phyloP scores from a whole-genome alignment of 2,113 vertebrate species.

The Jaculus jaculus region DNA sequence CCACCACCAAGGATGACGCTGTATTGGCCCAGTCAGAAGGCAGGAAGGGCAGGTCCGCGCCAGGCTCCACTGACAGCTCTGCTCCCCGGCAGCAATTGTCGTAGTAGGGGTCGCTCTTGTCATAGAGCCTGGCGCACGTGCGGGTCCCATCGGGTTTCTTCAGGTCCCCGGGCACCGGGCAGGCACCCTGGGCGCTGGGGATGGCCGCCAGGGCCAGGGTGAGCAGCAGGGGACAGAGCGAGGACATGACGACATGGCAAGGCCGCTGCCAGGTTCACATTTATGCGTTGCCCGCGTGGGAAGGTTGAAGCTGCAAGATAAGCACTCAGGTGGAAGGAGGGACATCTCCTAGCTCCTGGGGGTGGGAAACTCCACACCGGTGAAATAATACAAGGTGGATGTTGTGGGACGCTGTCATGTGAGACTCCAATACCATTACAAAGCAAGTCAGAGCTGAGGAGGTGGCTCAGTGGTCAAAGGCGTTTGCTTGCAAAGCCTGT shows the following conservation, averaged over 20 bases:
- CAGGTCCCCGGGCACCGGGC: constrained; percentile 73
- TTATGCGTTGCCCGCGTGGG: constrained; percentile 41
- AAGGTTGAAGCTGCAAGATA: constrained; percentile 58
- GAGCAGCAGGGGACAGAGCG: constrained; percentile 20
- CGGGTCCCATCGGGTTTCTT: constrained; percentile 50
- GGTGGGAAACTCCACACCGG: neutral
- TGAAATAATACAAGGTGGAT: neutral
- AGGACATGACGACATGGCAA: neutral
- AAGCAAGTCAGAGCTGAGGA: neutral
- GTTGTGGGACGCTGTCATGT: fast-evolving
- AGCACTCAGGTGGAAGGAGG: neutral
- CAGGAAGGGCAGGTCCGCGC: constrained; percentile 82
- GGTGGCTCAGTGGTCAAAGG: neutral
- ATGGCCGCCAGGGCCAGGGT: neutral
- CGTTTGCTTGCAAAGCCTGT: too few relatives aligned
- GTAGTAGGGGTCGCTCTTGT: constrained; percentile 83
- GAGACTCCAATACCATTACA: neutral
- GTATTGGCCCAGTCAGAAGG: constrained; percentile 63
- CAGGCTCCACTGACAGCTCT: constrained; percentile 19
- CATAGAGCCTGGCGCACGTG: constrained; percentile 83
- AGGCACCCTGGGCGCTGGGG: constrained; percentile 65
- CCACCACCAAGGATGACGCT: constrained; percentile 86
- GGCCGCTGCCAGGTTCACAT: neutral
- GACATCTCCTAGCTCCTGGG: neutral
- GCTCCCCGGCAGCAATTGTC: constrained; percentile 83